Conservation (phyloP, 2,113 vertebrate genomes). For the Clarias macrocephalus region DNA sequence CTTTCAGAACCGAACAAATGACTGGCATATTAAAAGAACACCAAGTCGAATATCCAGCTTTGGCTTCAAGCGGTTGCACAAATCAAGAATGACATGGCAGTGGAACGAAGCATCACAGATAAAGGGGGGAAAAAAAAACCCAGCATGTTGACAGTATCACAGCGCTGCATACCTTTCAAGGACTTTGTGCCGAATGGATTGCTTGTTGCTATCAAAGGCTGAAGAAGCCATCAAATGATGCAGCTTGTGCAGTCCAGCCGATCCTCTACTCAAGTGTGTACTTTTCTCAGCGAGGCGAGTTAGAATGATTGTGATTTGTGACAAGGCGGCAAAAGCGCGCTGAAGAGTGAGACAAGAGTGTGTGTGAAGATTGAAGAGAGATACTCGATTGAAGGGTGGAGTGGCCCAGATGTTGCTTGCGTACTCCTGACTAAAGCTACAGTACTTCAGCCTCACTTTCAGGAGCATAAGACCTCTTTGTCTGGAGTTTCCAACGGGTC, state of each 20-base stretch:
- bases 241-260: neutral
- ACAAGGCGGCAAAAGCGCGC: conserved; percentile 8
- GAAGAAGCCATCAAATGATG: neutral
- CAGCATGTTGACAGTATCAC: neutral
- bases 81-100: neutral
- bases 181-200: conserved; percentile 27
- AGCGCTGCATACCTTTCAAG: neutral
- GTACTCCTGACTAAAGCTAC: conserved; percentile 3
- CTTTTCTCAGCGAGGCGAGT: neutral
- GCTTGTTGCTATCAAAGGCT: conserved; percentile 23
- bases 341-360: conserved; percentile 14
- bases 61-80: conserved; percentile 1
- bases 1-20: conserved; percentile 5
- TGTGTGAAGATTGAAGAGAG: conserved; percentile 22
- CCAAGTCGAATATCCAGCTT: neutral
- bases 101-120: conserved; percentile 3
- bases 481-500: neutral
- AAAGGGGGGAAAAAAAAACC: neutral
- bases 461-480: neutral
- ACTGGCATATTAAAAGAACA: conserved; percentile 8
- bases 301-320: conserved; percentile 42
- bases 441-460: conserved; percentile 13
- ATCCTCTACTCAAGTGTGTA: conserved; percentile 22
- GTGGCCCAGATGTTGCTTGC: conserved; percentile 20
- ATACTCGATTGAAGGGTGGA: conserved; percentile 17